Percentiles rank a stretch among this genome's conserved stretches.
Evolutionary conservation across 2,797 vertebrate species (phyloP).

Genomic region (Oreochromis mossambicus): DNA sequence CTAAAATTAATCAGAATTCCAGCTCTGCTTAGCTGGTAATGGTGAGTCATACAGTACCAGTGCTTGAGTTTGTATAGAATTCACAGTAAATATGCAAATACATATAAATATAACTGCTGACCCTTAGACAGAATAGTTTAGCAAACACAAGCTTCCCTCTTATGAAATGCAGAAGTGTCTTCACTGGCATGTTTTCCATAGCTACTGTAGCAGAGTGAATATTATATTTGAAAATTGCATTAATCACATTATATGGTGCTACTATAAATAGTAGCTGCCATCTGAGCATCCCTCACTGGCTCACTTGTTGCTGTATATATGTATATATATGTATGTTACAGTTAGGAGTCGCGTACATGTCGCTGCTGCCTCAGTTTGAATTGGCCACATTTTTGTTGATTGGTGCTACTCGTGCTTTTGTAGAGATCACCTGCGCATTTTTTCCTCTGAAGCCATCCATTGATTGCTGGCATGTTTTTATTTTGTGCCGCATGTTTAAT

Average conservation of each 20-base stretch:
- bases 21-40: background rate
- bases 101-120: background rate
- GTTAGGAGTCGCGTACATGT: background rate
- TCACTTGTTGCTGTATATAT: background rate
- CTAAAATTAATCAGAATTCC: background rate
- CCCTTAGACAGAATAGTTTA: background rate
- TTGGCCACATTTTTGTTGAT: background rate
- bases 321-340: background rate
- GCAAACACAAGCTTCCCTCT: background rate
- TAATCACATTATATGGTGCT: fast-evolving
- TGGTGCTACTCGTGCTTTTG: background rate
- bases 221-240: background rate
- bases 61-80: fast-evolving
- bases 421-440: fast-evolving
- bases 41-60: background rate
- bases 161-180: background rate
- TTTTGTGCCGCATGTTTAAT: background rate
- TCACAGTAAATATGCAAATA: background rate
- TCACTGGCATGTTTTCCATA: background rate
- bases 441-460: background rate
- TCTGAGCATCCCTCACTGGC: background rate
- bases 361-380: background rate
- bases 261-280: background rate
- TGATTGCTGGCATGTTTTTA: background rate
- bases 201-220: background rate